Percentiles rank a stretch among this genome's conserved stretches.
Conservation (phyloP, 2,113 vertebrate species). For the Scophthalmus maximus region DNA sequence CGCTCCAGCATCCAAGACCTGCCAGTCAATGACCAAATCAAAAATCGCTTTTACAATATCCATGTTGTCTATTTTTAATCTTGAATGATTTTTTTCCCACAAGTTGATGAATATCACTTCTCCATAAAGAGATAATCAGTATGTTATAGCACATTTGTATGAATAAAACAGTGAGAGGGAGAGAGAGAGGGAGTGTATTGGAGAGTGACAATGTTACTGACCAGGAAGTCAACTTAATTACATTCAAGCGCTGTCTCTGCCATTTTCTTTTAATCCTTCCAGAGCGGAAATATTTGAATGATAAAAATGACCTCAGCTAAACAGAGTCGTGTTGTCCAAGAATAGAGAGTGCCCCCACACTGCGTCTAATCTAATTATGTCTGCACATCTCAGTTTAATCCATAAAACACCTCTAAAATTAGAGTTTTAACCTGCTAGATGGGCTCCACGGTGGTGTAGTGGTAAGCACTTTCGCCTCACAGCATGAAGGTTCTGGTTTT, state of each 20-base stretch:
- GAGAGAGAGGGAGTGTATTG: neutral
- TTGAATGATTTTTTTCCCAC: neutral
- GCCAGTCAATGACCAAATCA: neutral
- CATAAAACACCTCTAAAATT: too few species aligned
- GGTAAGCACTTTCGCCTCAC: too few species aligned
- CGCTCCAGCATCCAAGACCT: neutral
- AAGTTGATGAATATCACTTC: neutral
- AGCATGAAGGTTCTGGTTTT: too few species aligned
- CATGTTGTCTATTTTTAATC: neutral
- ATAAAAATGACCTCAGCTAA: too few species aligned
- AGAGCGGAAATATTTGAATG: too few species aligned
- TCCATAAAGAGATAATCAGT: neutral
- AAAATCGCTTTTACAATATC: neutral
- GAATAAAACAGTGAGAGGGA: neutral
- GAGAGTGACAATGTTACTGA: neutral
- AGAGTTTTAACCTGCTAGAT: too few species aligned
- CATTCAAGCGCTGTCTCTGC: constrained; percentile 17
- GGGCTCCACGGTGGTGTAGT: too few species aligned
- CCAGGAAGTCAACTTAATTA: constrained; percentile 48
- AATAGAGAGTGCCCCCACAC: too few species aligned
- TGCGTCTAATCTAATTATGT: too few species aligned
- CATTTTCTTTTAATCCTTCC: too few species aligned
- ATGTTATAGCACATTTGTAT: neutral
- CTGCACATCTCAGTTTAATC: too few species aligned
- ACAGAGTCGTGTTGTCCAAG: too few species aligned